Percentiles rank a stretch among this genome's conserved stretches.
Evolutionary conservation across 2,888 invertebrate species (phyloP).

Genomic region (Mylabris sibirica): DNA sequence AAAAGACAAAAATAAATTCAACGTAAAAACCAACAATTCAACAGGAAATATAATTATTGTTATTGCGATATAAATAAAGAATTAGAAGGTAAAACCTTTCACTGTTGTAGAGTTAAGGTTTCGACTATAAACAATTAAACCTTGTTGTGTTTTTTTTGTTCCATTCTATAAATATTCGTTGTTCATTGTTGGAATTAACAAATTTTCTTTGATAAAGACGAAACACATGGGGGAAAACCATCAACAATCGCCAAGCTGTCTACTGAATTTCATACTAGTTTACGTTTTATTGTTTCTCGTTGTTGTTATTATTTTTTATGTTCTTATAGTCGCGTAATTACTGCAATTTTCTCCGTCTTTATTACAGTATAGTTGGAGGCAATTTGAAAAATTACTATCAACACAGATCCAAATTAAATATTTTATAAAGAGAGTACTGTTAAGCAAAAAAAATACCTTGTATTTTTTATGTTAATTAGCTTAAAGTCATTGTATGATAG

Average conservation of each 20-base stretch:
- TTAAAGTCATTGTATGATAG: slow-evolving; percentile 1
- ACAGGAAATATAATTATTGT: neutral
- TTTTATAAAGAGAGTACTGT: slow-evolving; percentile 13
- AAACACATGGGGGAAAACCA: neutral
- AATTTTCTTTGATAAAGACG: neutral
- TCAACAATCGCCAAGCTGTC: slow-evolving; percentile 19
- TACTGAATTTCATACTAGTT: slow-evolving; percentile 22
- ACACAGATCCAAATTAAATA: slow-evolving; percentile 18
- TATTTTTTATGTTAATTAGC: slow-evolving; percentile 9
- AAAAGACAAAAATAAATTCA: neutral
- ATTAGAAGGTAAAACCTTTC: slow-evolving; percentile 20
- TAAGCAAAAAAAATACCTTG: slow-evolving; percentile 1
- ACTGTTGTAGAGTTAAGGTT: neutral
- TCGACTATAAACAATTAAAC: neutral
- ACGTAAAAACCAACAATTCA: neutral
- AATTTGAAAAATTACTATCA: slow-evolving; percentile 17
- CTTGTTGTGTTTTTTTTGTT: neutral
- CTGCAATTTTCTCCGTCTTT: slow-evolving; percentile 13
- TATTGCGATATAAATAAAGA: slow-evolving; percentile 12
- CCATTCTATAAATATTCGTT: neutral
- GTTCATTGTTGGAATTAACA: neutral
- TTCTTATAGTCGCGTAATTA: neutral
- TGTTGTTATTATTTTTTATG: too few relatives aligned
- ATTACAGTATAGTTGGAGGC: slow-evolving; percentile 15
- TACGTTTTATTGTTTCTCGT: too few relatives aligned